phyloP scores from a whole-genome alignment of 2,113 vertebrate species.

The Spermophilus dauricus region DNA sequence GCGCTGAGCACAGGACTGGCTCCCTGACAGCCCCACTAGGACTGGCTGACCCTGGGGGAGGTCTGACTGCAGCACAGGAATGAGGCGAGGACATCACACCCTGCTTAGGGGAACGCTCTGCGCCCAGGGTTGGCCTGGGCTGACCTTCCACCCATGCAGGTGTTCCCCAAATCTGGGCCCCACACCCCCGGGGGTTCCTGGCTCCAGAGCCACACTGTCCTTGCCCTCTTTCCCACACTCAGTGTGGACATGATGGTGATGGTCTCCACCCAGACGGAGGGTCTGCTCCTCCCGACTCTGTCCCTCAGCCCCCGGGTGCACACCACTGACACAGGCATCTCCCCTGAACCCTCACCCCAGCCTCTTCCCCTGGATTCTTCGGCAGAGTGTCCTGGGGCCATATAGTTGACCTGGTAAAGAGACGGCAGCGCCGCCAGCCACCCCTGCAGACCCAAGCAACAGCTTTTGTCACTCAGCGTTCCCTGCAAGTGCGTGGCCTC shows the following conservation, averaged over 20 bases:
- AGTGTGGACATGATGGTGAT: fast-evolving
- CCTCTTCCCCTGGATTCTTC: background rate
- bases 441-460: background rate
- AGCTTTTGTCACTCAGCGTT: fast-evolving
- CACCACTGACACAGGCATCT: no score
- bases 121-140: no score
- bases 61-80: background rate
- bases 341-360: fast-evolving
- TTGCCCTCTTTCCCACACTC: no score
- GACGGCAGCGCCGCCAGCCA: background rate
- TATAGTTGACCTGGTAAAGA: no score
- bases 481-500: no score
- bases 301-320: background rate
- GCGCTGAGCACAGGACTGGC: background rate
- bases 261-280: fast-evolving
- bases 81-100: no score
- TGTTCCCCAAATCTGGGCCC: background rate
- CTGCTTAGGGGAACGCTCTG: no score
- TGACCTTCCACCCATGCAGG: background rate
- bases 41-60: no score
- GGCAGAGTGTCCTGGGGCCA: fast-evolving
- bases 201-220: fast-evolving
- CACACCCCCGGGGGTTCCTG: fast-evolving
- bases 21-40: no score
- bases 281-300: background rate